phyloP scores from a whole-genome alignment of 2,888 invertebrate species.

The Fabriciana adippe region DNA sequence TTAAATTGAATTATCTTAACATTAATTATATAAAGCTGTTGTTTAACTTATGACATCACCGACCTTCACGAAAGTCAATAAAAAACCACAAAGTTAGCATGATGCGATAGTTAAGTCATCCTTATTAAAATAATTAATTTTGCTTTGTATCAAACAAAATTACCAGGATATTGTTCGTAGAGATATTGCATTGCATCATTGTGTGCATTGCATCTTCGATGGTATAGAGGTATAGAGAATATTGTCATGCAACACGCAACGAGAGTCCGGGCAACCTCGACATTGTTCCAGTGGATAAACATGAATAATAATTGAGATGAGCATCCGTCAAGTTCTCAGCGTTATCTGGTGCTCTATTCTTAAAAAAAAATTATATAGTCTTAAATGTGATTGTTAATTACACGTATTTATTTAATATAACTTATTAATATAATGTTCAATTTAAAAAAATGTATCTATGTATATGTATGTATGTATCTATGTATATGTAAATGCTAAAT shows the following conservation, averaged over 20 bases:
- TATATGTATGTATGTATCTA: no score
- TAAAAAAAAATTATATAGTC: slow-evolving; percentile 3
- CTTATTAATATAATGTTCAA: no score
- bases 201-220: slow-evolving; percentile 31
- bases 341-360: slow-evolving; percentile 26
- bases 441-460: no score
- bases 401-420: no score
- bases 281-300: slow-evolving; percentile 56
- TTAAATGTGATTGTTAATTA: no score
- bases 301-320: slow-evolving; percentile 56
- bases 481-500: no score
- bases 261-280: slow-evolving; percentile 53
- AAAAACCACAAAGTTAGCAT: slow-evolving; percentile 43
- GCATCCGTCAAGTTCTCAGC: slow-evolving; percentile 46
- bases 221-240: slow-evolving; percentile 41
- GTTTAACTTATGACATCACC: slow-evolving; percentile 48
- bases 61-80: slow-evolving; percentile 46
- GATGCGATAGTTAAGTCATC: slow-evolving; percentile 45
- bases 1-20: slow-evolving; percentile 13
- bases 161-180: slow-evolving; percentile 41
- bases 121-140: slow-evolving; percentile 42
- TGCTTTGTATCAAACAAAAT: slow-evolving; percentile 39
- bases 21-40: slow-evolving; percentile 34
- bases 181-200: slow-evolving; percentile 40
- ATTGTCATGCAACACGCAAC: slow-evolving; percentile 55